phyloP scores from a whole-genome alignment of 2,113 vertebrate species.

The Toxotes chatareus region DNA sequence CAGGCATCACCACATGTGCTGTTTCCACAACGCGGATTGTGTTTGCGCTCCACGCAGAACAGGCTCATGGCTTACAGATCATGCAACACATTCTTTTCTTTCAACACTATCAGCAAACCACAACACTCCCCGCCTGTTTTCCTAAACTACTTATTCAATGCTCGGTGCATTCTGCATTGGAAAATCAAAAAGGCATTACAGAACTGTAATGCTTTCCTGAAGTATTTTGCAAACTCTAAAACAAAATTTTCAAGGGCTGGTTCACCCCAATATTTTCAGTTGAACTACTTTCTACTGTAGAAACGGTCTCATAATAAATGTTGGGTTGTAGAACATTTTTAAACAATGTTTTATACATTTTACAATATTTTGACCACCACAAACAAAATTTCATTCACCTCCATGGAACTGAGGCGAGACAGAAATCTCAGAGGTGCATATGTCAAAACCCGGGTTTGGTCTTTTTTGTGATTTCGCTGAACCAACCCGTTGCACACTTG shows the following conservation, averaged over 20 bases:
- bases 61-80: constrained; percentile 58
- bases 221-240: constrained; percentile 20
- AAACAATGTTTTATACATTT: too few relatives aligned
- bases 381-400: constrained; percentile 12
- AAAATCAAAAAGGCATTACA: constrained; percentile 41
- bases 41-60: constrained; percentile 51
- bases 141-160: constrained; percentile 52
- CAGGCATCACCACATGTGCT: constrained; percentile 19
- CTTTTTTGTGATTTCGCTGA: neutral
- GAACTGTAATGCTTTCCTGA: constrained; percentile 15
- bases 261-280: neutral
- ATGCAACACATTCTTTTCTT: constrained; percentile 65
- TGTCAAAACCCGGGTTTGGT: neutral
- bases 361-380: neutral
- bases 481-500: constrained; percentile 15
- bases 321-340: neutral
- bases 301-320: neutral
- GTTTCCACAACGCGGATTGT: constrained; percentile 7
- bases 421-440: neutral
- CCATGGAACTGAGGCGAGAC: neutral
- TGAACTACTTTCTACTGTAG: neutral
- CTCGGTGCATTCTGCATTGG: constrained; percentile 18
- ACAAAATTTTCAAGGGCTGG: neutral
- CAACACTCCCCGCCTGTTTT: constrained; percentile 46
- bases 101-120: constrained; percentile 62